These are phyloP conservation scores for Spinus pinus DNA, from an alignment of 2,797 vertebrate species.

Conservation along the genomic window DNA sequence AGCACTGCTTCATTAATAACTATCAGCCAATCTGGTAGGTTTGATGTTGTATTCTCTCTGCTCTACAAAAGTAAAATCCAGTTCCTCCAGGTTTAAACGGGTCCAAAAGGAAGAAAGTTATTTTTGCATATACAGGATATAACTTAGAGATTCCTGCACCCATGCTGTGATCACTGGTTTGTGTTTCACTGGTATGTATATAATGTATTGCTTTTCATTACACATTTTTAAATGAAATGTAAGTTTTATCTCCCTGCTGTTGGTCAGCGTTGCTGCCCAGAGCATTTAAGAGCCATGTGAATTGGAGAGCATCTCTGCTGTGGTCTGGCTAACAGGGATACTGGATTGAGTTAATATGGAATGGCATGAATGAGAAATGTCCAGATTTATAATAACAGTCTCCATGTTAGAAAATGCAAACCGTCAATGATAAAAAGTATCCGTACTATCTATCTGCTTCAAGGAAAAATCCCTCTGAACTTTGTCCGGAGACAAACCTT, in stretches of 20 bases:
- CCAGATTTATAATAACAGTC: not conserved
- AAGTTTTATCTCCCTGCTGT: not conserved
- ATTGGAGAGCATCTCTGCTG: not conserved
- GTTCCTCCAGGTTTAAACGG: not conserved
- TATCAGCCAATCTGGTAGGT: not conserved
- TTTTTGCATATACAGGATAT: not conserved
- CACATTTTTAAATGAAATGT: not conserved
- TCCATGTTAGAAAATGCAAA: not conserved
- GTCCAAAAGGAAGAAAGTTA: not conserved
- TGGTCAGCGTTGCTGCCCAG: not conserved
- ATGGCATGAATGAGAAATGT: not conserved
- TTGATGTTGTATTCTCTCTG: accelerated
- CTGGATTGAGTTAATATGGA: not conserved
- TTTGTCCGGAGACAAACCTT: not conserved
- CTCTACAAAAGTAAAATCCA: not conserved
- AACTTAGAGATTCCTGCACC: not conserved
- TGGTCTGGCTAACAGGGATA: not conserved
- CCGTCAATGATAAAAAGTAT: not conserved
- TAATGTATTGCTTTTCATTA: not conserved
- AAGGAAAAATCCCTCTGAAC: not conserved
- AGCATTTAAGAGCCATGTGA: not conserved
- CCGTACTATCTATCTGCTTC: not conserved
- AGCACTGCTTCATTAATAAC: not conserved
- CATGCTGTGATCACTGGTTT: not conserved
- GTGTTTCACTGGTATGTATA: not conserved